Percentiles rank a stretch among this genome's conserved stretches.
These are phyloP conservation scores for Rhinophrynus dorsalis DNA, from an alignment of 2,797 vertebrate species.

Conservation along the genomic window DNA sequence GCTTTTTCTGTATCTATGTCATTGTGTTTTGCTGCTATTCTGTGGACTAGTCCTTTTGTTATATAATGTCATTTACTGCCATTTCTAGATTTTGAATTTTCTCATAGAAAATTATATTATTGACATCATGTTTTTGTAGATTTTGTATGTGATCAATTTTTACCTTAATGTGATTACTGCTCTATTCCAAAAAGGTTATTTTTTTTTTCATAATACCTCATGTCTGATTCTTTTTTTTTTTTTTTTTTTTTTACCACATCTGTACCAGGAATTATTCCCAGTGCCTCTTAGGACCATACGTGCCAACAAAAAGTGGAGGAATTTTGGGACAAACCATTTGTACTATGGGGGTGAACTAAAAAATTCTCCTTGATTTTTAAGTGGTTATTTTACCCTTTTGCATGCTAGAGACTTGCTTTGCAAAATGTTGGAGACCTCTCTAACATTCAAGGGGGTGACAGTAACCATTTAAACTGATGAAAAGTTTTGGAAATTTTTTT, in stretches of 20 bases:
- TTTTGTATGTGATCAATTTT: constrained; percentile 84
- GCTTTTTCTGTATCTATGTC: constrained; percentile 82
- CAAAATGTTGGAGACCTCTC: too few species aligned
- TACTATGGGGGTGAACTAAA: too few species aligned
- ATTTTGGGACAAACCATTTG: too few species aligned
- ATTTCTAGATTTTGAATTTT: constrained; percentile 89
- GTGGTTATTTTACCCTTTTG: too few species aligned
- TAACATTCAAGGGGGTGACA: too few species aligned
- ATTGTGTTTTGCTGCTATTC: constrained; percentile 95
- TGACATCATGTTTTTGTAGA: constrained; percentile 81
- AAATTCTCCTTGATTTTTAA: too few species aligned
- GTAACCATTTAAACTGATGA: too few species aligned
- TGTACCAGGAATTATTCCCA: constrained; percentile 73
- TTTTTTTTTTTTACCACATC: constrained; percentile 73
- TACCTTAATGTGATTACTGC: constrained; percentile 87
- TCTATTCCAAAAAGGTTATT: constrained; percentile 86
- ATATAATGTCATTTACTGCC: constrained; percentile 92
- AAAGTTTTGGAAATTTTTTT: too few species aligned
- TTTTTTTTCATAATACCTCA: constrained; percentile 94
- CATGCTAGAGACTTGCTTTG: too few species aligned
- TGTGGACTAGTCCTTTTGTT: constrained; percentile 78
- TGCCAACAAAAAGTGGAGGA: too few species aligned
- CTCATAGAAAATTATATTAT: constrained; percentile 94
- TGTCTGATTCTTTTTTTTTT: too few species aligned
- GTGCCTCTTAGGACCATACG: constrained; percentile 66